A percentile compares a stretch with the other conserved stretches of the same genome.
phyloP scores from a whole-genome alignment of 2,888 invertebrate genomes.

The Mayetiola destructor region DNA sequence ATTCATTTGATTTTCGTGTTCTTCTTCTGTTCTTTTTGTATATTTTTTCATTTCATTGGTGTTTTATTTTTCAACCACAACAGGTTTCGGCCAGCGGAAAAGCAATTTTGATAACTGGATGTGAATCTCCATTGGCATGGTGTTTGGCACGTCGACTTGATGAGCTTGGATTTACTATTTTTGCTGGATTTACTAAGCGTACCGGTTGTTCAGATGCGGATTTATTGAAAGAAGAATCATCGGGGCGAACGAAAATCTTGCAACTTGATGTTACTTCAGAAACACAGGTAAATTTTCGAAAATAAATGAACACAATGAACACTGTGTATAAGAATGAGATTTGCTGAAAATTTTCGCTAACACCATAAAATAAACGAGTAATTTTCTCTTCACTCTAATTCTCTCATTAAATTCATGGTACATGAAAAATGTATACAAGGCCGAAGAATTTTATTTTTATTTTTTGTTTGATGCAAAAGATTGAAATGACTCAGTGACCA shows the following conservation, averaged over 20 bases:
- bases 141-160: constrained; percentile 61
- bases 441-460: no score
- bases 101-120: constrained; percentile 71
- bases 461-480: no score
- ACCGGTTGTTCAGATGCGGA: constrained; percentile 53
- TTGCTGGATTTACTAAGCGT: constrained; percentile 63
- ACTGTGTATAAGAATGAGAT: no score
- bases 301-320: background rate
- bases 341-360: no score
- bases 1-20: no score
- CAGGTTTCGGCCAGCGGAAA: constrained; percentile 72
- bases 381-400: no score
- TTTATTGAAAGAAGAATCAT: constrained; percentile 62
- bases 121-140: constrained; percentile 43
- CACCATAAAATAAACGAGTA: no score
- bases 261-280: constrained; percentile 72
- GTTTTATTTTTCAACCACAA: no score
- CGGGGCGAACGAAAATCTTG: constrained; percentile 55
- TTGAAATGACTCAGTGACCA: no score
- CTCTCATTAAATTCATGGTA: no score
- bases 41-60: background rate
- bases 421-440: no score
- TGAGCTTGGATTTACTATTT: constrained; percentile 74
- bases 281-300: constrained; percentile 39
- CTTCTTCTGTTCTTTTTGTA: background rate